Percentiles rank a stretch among this genome's conserved stretches.
These are phyloP conservation scores for Spodoptera littoralis DNA, from an alignment of 2,888 invertebrate species.

Conservation along the genomic window DNA sequence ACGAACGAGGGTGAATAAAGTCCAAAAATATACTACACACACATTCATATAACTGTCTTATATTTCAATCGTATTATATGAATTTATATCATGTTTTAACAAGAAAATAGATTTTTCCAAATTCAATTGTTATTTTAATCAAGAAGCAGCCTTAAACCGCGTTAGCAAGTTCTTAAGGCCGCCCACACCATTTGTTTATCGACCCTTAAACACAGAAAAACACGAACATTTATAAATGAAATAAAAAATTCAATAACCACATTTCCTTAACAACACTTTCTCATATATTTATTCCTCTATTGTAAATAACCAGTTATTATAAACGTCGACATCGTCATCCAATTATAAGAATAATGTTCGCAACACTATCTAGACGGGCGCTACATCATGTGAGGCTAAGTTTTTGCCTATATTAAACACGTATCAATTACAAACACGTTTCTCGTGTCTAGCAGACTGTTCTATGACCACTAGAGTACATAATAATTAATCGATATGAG, in stretches of 20 bases:
- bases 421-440: conserved; percentile 6
- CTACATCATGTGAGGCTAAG: conserved; percentile 5
- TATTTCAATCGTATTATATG: conserved; percentile 15
- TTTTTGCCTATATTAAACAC: conserved; percentile 7
- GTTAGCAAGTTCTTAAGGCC: conserved; percentile 2
- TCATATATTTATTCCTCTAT: too few species aligned
- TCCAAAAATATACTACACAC: conserved; percentile 47
- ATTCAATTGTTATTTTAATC: too few species aligned
- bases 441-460: conserved; percentile 1
- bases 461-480: neutral
- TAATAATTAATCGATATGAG: conserved; percentile 47
- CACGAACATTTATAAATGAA: neutral
- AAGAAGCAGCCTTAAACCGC: neutral
- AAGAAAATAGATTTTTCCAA: too few species aligned
- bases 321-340: neutral
- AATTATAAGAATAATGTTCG: conserved; percentile 9
- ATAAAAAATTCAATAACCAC: too few species aligned
- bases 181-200: conserved; percentile 4
- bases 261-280: too few species aligned
- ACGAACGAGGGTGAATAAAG: conserved; percentile 55
- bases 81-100: conserved; percentile 7
- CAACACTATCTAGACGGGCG: conserved; percentile 3
- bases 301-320: neutral
- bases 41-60: conserved; percentile 26
- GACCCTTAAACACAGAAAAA: conserved; percentile 6